Evolutionary conservation across 2,113 vertebrate species (phyloP), one percentile per base, ranked within the genome.

Genomic region (Callopanchax toddi): DNA sequence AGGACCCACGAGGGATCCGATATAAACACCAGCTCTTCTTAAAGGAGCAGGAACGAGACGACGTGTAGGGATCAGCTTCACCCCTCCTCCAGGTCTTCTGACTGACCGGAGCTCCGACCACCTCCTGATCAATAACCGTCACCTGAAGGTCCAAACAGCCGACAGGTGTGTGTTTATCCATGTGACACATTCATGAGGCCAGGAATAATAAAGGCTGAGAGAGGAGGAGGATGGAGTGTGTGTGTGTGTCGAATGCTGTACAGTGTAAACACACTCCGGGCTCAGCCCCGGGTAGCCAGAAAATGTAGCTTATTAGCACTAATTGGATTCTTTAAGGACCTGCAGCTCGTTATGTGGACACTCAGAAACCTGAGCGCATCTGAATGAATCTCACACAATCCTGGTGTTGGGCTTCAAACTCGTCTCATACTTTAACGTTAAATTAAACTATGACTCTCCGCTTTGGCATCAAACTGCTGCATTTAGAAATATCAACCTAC

Each of bases 321-420:
- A 86, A 87, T 82, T 84, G 79, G 79, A 25, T 85, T 71, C 45
- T 79, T 67, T 79, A 77, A 71, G 77, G 63, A 66, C 42, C 72
- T 36, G 6, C 40, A 4, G 74, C 76, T 90, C 69, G 37, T 85
- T 87, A 76, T 63, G 10, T 29, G 66, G 37, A 52, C 34, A 12
- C 36, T 49, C 21, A 39, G 56, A 21, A 9, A n/a, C 45, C 67
- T 39, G 11, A 2, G 51, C 71, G 44, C 51, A 16, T 43, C 48
- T 22, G 32, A 45, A 29, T 11, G 22, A 58, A 40, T 17, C 39
- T 40, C 39, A 17, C 39, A 16, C 1, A 32, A 32, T 32, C 29
- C 29, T 8, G 29, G 6, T 32, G 29, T 8, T 5, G 29, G 29
- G 29, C 6, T 8, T 32, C 26, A 26, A 26, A 26, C 6, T 6